These are phyloP conservation scores for Holcopasites calliopsidis DNA, from an alignment of 1,140 invertebrate species.

Conservation along the genomic window DNA sequence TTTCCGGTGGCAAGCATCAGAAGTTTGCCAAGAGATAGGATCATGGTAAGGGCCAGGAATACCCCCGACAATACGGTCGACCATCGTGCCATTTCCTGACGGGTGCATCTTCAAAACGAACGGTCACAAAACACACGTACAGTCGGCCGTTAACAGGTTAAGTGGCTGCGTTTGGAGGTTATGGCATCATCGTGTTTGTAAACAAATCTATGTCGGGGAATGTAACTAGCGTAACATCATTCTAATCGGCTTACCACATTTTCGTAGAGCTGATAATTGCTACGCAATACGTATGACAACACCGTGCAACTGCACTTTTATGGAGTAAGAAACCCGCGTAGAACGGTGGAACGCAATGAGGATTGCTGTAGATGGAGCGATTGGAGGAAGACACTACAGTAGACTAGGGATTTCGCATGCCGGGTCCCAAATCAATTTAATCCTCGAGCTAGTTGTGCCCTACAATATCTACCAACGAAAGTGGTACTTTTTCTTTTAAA, in stretches of 20 bases:
- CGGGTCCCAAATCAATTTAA: too few species aligned
- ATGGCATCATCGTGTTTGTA: conserved; percentile 60
- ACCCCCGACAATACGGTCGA: conserved; percentile 77
- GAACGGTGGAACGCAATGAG: neutral
- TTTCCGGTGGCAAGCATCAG: conserved; percentile 75
- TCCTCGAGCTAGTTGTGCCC: too few species aligned
- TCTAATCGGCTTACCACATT: conserved; percentile 53
- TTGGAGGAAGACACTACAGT: conserved; percentile 39
- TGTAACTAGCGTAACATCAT: conserved; percentile 1
- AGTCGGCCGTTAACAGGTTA: conserved; percentile 32
- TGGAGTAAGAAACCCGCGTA: conserved; percentile 38
- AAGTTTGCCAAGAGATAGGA: conserved; percentile 76
- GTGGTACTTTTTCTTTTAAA: too few species aligned
- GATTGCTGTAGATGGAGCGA: conserved; percentile 59
- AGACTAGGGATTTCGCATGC: conserved; percentile 23
- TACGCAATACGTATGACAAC: conserved; percentile 3
- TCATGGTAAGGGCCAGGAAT: conserved; percentile 77
- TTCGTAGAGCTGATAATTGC: conserved; percentile 19
- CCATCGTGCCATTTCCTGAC: conserved; percentile 77
- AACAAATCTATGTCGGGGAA: conserved; percentile 54
- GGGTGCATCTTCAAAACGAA: conserved; percentile 65
- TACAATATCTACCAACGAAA: too few species aligned
- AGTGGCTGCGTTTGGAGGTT: conserved; percentile 38
- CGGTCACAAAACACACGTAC: neutral
- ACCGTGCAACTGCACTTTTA: conserved; percentile 32